These are phyloP conservation scores for Colossoma macropomum DNA, from an alignment of 2,113 vertebrate species.

Conservation along the genomic window DNA sequence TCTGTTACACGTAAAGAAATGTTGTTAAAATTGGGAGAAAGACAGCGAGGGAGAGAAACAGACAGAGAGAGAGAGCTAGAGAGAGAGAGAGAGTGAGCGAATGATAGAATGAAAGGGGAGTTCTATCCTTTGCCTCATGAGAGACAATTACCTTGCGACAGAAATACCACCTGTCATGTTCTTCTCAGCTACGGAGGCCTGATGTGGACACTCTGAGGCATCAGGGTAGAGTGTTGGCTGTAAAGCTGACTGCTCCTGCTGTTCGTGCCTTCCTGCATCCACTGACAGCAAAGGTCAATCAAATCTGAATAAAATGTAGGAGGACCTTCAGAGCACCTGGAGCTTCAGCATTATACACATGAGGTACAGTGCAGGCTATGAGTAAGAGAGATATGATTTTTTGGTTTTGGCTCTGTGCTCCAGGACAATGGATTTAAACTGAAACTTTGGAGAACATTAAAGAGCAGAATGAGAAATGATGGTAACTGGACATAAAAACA, in stretches of 20 bases:
- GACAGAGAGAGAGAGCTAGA: neutral
- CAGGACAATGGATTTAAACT: too few species aligned
- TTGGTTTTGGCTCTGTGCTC: neutral
- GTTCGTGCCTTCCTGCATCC: neutral
- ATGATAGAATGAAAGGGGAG: constrained; percentile 8
- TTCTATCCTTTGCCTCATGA: constrained; percentile 51
- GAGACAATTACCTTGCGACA: constrained; percentile 56
- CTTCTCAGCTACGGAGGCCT: constrained; percentile 49
- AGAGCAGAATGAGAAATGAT: too few species aligned
- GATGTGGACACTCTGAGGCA: constrained; percentile 51
- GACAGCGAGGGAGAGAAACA: neutral
- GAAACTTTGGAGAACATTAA: too few species aligned
- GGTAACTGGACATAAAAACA: too few species aligned
- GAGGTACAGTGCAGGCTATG: neutral
- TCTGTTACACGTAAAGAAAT: neutral
- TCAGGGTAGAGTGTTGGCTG: constrained; percentile 1
- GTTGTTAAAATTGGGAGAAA: neutral
- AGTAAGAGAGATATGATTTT: neutral
- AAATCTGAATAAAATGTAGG: neutral
- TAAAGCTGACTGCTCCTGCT: constrained; percentile 5
- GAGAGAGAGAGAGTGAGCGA: neutral
- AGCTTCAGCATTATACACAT: neutral
- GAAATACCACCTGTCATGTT: constrained; percentile 66
- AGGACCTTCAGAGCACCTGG: neutral
- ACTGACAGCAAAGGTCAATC: constrained; percentile 7